phyloP scores from a whole-genome alignment of 2,113 vertebrate species.

The Salvelinus namaycush region DNA sequence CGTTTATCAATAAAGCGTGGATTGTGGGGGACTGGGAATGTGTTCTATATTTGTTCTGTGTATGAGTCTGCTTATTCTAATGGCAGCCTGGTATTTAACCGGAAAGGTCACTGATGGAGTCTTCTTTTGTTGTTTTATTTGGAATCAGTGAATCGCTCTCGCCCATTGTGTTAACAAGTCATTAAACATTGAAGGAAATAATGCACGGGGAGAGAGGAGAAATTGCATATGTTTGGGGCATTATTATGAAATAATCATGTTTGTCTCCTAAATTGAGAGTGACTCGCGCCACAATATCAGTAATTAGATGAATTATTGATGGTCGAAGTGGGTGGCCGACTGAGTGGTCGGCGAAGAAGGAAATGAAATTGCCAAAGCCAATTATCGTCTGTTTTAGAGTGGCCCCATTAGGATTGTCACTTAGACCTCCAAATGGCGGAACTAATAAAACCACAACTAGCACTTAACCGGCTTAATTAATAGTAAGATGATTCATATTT shows the following conservation, averaged over 20 bases:
- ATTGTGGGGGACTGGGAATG: slow-evolving; percentile 25
- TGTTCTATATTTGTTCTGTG: slow-evolving; percentile 37
- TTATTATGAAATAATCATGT: slow-evolving; percentile 93
- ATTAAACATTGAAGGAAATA: slow-evolving; percentile 78
- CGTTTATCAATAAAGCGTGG: slow-evolving; percentile 60
- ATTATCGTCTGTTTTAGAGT: slow-evolving; percentile 82
- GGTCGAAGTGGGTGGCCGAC: slow-evolving; percentile 68
- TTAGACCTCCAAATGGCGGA: slow-evolving; percentile 80
- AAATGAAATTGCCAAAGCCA: slow-evolving; percentile 90
- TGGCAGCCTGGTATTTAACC: slow-evolving; percentile 58
- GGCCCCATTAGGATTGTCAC: slow-evolving; percentile 84
- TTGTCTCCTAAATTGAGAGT: slow-evolving; percentile 90
- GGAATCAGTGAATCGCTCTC: slow-evolving; percentile 58
- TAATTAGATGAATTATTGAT: slow-evolving; percentile 95
- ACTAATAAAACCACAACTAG: slow-evolving; percentile 76
- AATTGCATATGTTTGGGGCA: slow-evolving; percentile 85
- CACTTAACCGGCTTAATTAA: slow-evolving; percentile 81
- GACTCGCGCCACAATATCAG: slow-evolving; percentile 85
- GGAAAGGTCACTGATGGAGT: slow-evolving; percentile 68
- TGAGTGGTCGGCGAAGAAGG: slow-evolving; percentile 69
- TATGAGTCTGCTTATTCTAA: slow-evolving; percentile 52
- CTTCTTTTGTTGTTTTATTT: slow-evolving; percentile 74
- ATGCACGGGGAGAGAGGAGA: slow-evolving; percentile 62
- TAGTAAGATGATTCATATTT: slow-evolving; percentile 80
- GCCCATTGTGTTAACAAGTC: slow-evolving; percentile 76